phyloP scores from a whole-genome alignment of 2,888 invertebrate species.

The Dicycla oo region DNA sequence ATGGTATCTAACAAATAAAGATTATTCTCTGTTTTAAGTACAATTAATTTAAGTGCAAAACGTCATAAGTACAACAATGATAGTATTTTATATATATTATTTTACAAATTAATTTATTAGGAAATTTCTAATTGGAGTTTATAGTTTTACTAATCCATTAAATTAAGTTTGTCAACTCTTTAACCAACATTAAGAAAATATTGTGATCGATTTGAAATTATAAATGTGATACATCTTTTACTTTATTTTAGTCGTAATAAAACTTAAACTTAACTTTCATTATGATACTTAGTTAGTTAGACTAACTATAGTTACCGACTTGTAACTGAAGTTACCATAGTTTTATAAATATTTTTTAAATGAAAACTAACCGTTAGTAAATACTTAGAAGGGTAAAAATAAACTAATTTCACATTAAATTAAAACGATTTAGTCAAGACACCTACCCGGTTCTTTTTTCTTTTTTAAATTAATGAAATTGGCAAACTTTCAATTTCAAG shows the following conservation, averaged over 20 bases:
- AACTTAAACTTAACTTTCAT: background rate
- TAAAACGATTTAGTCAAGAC: background rate
- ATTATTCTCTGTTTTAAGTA: conserved; percentile 25
- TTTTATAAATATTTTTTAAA: background rate
- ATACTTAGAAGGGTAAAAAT: background rate
- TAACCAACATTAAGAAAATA: background rate
- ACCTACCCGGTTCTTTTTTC: background rate
- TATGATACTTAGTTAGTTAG: conserved; percentile 11
- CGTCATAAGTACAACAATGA: conserved; percentile 25
- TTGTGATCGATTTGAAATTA: conserved; percentile 40
- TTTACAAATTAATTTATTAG: conserved; percentile 25
- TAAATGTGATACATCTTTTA: conserved; percentile 22
- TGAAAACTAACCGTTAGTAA: background rate
- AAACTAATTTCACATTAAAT: conserved; percentile 6
- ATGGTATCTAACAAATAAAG: conserved; percentile 15
- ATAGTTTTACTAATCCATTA: background rate
- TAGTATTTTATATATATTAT: conserved; percentile 17
- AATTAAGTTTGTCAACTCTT: background rate
- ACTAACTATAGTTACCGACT: conserved; percentile 24
- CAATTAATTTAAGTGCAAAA: conserved; percentile 32
- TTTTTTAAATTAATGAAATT: background rate
- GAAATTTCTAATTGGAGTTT: background rate
- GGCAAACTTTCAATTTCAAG: background rate
- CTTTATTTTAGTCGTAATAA: conserved; percentile 12
- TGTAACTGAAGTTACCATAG: conserved; percentile 35